These are phyloP conservation scores for Geotrupes spiniger DNA, from an alignment of 2,888 invertebrate species.

Conservation along the genomic window DNA sequence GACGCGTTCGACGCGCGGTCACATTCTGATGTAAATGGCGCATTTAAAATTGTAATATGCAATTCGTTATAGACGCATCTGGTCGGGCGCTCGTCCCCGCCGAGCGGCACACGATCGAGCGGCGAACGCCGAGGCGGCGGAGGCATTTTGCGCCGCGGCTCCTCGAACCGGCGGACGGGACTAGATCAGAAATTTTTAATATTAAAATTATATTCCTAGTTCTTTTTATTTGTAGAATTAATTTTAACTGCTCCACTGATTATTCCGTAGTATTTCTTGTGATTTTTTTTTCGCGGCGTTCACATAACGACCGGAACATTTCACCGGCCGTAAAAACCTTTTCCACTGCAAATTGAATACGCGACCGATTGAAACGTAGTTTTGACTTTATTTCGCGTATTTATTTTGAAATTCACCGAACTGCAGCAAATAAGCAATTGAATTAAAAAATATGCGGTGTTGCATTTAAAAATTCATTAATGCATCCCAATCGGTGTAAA, in stretches of 20 bases:
- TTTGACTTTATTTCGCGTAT: no score
- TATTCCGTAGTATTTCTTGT: not conserved
- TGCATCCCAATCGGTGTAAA: no score
- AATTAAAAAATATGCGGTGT: no score
- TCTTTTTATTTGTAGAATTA: slow-evolving; percentile 6
- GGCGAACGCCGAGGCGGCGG: slow-evolving; percentile 2
- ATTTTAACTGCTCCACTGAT: slow-evolving; percentile 6
- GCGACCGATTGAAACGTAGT: no score
- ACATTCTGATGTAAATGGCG: slow-evolving; percentile 32
- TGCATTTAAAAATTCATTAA: no score
- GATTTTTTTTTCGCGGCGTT: no score
- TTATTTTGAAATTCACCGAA: no score
- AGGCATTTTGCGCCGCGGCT: not conserved
- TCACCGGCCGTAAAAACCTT: no score
- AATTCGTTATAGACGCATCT: slow-evolving; percentile 42
- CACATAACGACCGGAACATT: no score
- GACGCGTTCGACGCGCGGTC: slow-evolving; percentile 7
- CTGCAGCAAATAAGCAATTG: no score
- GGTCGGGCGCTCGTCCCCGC: slow-evolving; percentile 6
- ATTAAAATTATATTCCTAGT: slow-evolving; percentile 6
- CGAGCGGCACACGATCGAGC: slow-evolving; percentile 14
- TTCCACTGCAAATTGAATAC: no score
- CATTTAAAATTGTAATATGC: slow-evolving; percentile 43
- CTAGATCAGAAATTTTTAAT: slow-evolving; percentile 7
- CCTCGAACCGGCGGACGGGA: not conserved